Evolutionary conservation across 2,113 vertebrate species (phyloP), one percentile per base, ranked within the genome.

Genomic region (Sinosuthora webbiana): DNA sequence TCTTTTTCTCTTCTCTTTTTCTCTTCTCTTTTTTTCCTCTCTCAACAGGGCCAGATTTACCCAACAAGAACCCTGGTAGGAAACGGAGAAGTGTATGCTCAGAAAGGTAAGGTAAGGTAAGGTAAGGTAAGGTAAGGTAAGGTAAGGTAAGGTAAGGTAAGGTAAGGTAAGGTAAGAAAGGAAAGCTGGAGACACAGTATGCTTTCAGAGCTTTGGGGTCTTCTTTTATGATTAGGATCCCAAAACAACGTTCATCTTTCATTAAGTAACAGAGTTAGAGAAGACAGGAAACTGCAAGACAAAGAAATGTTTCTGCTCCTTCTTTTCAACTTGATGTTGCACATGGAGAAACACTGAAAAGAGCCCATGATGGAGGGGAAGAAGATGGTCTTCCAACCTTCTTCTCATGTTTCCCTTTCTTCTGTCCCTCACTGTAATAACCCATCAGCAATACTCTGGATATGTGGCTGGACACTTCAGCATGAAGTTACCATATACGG

Each of bases 21-120:
- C 42, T 10, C 15, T 17, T 23, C 13, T 24, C 16, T 7, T 15
- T 24, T 37, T 17, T 3, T 53, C 3, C 5, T 2, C 1, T 10
- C 28, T 28, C 31, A 37, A 7, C 5, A 56, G 10, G 3, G 9
- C 1, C 45, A 53, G 27, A 39, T 86, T 76, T 67, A 28, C 6
- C 41, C 35, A 68, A 15, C 7, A 41, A 19, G n/a, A 74, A 35
- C 16, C 12, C 30, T 55, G 11, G 68, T 17, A n/a, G 15, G 39
- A 88, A 94, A 73, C 0, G 1, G 50, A 53, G 59, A 80, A 35
- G 11, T 18, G 10, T n/a, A 11, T 1, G 1, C 44, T 75, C 27
- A 52, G 74, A 56, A 87, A 78, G 13, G 15, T 39, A 39, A 39
- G 37, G 37, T 39, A 39, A 39, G 37, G 37, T 39, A 39, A 39